Conservation (phyloP, 2,113 vertebrate species). For the Gavia stellata region DNA sequence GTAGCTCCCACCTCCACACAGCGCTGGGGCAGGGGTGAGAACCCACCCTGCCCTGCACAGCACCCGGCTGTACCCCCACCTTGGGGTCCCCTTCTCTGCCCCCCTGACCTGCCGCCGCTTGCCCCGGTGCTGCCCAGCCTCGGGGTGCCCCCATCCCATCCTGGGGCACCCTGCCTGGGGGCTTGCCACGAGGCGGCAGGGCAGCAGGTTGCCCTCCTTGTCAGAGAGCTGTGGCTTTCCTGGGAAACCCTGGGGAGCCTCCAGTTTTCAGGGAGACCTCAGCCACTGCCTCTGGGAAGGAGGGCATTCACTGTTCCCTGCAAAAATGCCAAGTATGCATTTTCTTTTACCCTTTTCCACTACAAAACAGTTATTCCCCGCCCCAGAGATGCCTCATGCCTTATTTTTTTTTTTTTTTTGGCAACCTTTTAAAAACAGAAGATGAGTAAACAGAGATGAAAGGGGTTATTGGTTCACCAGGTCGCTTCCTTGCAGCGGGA, state of each 20-base stretch:
- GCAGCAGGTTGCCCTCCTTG: neutral
- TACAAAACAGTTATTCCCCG: neutral
- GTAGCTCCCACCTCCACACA: neutral
- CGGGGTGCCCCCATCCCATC: neutral
- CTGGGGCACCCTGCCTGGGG: neutral
- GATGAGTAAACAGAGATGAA: slow-evolving; percentile 4
- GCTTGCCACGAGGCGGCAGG: neutral
- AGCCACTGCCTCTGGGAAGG: neutral
- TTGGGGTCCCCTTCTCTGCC: rapidly evolving
- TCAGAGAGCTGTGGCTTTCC: neutral
- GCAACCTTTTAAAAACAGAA: neutral
- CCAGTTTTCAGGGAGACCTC: neutral
- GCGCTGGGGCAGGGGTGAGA: neutral
- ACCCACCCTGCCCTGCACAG: neutral
- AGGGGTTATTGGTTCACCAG: neutral
- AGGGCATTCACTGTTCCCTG: neutral
- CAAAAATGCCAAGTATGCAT: neutral
- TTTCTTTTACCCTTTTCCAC: neutral
- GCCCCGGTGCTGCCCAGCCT: neutral
- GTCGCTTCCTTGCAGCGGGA: neutral
- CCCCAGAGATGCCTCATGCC: neutral
- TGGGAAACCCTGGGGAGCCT: neutral
- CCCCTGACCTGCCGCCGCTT: neutral
- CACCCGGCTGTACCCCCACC: rapidly evolving
- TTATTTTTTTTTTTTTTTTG: neutral